A percentile compares a stretch with the other conserved stretches of the same genome.
These are phyloP conservation scores for Caenorhabditis sp. DNA, from an alignment of 2,888 invertebrate species.

Conservation along the genomic window DNA sequence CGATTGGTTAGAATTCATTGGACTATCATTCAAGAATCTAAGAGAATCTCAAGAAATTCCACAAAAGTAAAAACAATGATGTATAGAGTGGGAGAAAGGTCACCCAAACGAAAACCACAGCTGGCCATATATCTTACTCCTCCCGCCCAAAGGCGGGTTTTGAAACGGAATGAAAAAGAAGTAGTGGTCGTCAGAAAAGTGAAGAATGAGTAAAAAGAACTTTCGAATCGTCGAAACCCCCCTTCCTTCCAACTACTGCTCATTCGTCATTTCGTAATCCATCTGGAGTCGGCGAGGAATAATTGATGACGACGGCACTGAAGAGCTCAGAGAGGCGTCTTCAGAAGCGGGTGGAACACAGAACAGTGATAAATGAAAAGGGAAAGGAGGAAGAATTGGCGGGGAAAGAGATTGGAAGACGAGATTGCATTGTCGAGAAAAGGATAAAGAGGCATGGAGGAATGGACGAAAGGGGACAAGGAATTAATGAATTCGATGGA, in stretches of 20 bases:
- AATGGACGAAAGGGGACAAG: slow-evolving; percentile 10
- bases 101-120: slow-evolving; percentile 21
- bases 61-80: slow-evolving; percentile 15
- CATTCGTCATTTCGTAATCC: slow-evolving; percentile 63
- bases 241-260: slow-evolving; percentile 6
- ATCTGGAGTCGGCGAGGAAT: slow-evolving; percentile 52
- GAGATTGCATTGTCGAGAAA: slow-evolving; percentile 28
- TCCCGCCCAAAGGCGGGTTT: not conserved
- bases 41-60: not conserved
- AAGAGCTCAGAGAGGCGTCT: slow-evolving; percentile 7
- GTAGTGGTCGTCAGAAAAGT: not conserved
- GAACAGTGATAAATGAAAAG: slow-evolving; percentile 56
- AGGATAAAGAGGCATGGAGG: slow-evolving; percentile 24
- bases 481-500: slow-evolving; percentile 35
- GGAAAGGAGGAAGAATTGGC: slow-evolving; percentile 18
- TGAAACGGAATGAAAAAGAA: slow-evolving; percentile 13
- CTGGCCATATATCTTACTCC: slow-evolving; percentile 8
- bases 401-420: slow-evolving; percentile 31
- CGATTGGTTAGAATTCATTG: too few species aligned
- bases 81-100: slow-evolving; percentile 27
- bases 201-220: slow-evolving; percentile 8
- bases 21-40: too few species aligned
- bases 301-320: slow-evolving; percentile 43
- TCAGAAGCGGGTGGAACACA: slow-evolving; percentile 6
- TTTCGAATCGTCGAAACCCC: not conserved